Conservation (phyloP, 2,797 vertebrate species). For the Sebastes matsubarae region DNA sequence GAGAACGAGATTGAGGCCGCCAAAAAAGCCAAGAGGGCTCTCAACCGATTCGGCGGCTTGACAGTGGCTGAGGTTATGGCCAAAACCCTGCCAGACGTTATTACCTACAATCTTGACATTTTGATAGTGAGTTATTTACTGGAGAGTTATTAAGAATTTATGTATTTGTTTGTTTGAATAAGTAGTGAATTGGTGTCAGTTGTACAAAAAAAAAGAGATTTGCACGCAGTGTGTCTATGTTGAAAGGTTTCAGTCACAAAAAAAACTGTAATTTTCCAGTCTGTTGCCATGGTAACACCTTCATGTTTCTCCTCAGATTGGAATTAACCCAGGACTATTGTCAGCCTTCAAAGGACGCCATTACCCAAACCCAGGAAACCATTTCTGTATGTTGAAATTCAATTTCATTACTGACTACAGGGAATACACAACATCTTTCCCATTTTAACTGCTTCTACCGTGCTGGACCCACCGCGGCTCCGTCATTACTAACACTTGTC, state of each 20-base stretch:
- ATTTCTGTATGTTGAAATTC: constrained; percentile 92
- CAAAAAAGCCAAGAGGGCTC: constrained; percentile 92
- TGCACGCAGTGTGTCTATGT: not conserved
- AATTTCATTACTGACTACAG: constrained; percentile 22
- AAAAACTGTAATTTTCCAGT: not conserved
- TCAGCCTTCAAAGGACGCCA: constrained; percentile 98
- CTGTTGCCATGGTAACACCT: constrained; percentile 51
- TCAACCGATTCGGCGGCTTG: constrained; percentile 96
- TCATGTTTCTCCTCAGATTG: constrained; percentile 86
- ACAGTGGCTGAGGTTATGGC: constrained; percentile 94
- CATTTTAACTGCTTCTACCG: not conserved
- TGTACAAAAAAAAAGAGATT: not conserved
- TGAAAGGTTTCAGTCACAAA: not conserved
- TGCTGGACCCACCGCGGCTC: not conserved
- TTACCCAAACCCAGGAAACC: constrained; percentile 98
- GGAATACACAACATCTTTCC: not conserved
- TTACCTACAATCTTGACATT: constrained; percentile 95
- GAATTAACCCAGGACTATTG: constrained; percentile 97
- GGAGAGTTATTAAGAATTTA: not conserved
- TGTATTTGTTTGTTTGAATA: not conserved
- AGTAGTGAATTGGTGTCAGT: not conserved
- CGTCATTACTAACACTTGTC: not conserved
- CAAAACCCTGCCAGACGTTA: constrained; percentile 94
- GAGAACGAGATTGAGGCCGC: constrained; percentile 82
- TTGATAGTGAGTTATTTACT: constrained; percentile 90